phyloP scores from a whole-genome alignment of 2,888 invertebrate genomes.

The Scaptomyza reducta region DNA sequence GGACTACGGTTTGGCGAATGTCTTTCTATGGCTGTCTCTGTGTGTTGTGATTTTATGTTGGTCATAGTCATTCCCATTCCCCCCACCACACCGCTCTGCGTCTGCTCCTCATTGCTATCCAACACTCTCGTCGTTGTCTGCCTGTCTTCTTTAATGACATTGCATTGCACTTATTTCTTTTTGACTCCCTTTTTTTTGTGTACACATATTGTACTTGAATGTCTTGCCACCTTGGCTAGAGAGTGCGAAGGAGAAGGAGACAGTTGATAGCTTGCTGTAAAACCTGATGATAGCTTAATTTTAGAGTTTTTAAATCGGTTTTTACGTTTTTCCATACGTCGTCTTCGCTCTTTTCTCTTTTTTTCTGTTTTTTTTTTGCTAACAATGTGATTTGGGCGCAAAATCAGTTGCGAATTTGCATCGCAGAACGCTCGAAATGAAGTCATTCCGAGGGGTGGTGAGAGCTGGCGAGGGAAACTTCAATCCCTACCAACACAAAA shows the following conservation, averaged over 20 bases:
- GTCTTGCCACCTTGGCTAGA: conserved; percentile 44
- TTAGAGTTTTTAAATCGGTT: conserved; percentile 77
- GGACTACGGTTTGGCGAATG: conserved; percentile 37
- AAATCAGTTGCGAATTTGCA: conserved; percentile 78
- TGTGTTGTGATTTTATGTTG: conserved; percentile 76
- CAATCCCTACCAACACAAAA: not conserved
- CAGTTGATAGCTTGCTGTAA: conserved; percentile 68
- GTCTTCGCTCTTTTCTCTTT: not conserved
- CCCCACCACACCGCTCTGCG: not conserved
- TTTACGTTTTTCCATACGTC: conserved; percentile 55
- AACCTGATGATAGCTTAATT: conserved; percentile 80
- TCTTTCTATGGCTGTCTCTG: conserved; percentile 32
- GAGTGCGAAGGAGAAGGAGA: not conserved
- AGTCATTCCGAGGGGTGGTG: conserved; percentile 56
- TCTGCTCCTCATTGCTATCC: not conserved
- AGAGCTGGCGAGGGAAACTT: not conserved
- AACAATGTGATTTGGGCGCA: conserved; percentile 73
- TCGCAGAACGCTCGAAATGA: conserved; percentile 63
- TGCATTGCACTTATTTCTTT: conserved; percentile 78
- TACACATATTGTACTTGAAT: conserved; percentile 45
- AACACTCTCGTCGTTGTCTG: conserved; percentile 48
- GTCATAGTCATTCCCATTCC: conserved; percentile 58
- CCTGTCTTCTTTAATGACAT: conserved; percentile 78
- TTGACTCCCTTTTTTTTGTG: conserved; percentile 47
- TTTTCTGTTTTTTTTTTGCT: not conserved